Evolutionary conservation across 2,888 invertebrate genomes (phyloP).

Genomic region (Phytoseiulus persimilis): DNA sequence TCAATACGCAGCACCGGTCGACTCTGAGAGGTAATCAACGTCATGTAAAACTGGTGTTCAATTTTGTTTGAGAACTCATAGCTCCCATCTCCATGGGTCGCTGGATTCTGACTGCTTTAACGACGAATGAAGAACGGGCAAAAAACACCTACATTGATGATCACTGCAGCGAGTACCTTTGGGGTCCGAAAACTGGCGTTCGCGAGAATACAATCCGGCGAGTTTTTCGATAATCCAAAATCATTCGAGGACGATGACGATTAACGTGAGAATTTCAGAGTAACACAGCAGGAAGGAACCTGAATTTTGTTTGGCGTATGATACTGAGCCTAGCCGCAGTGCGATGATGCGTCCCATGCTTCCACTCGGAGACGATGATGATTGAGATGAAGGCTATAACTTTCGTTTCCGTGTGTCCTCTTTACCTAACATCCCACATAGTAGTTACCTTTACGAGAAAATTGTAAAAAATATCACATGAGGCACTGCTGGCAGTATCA

Average conservation of each 20-base stretch:
- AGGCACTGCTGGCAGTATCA: conserved; percentile 37
- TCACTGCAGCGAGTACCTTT: not conserved
- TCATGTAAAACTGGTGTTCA: not conserved
- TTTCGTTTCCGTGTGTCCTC: not conserved
- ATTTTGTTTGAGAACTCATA: not conserved
- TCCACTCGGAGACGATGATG: too few relatives aligned
- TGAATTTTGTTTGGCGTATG: not conserved
- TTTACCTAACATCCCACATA: not conserved
- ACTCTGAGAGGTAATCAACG: not conserved
- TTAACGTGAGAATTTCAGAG: not conserved
- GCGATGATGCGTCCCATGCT: not conserved
- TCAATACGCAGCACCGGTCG: not conserved
- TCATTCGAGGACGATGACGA: not conserved
- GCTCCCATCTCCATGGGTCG: not conserved
- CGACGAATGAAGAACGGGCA: not conserved
- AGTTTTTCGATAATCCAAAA: not conserved
- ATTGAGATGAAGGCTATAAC: not conserved
- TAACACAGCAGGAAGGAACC: not conserved
- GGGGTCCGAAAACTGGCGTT: too few relatives aligned
- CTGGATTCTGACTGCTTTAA: not conserved
- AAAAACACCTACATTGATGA: not conserved
- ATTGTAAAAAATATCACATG: conserved; percentile 35
- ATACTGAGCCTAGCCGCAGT: not conserved
- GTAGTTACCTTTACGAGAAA: not conserved
- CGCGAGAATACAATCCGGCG: too few relatives aligned